Conservation (phyloP, 2,888 invertebrate genomes). For the Strigamia maritima region DNA sequence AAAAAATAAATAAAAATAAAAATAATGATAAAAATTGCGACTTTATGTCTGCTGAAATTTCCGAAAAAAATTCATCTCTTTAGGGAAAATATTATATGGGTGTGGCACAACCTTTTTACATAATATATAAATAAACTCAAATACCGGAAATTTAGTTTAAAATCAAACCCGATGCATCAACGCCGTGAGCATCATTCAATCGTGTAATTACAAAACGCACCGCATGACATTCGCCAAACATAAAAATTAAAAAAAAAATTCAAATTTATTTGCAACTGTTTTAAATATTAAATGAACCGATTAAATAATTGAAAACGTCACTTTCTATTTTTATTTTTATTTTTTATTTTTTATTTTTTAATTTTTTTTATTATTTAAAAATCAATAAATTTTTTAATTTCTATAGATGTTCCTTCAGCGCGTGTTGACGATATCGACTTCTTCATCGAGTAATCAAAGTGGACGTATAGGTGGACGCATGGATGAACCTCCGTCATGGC, state of each 20-base stretch:
- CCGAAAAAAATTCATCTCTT: not conserved
- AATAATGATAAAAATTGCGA: not conserved
- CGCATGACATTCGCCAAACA: not conserved
- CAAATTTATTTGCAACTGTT: not conserved
- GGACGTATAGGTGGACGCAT: conserved; percentile 10
- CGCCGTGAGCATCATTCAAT: too few species aligned
- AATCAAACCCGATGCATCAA: too few species aligned
- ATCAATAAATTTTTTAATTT: not conserved
- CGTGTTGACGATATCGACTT: not conserved
- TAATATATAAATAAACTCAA: too few species aligned
- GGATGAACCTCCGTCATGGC: not conserved
- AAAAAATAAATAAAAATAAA: too few species aligned
- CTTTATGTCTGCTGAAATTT: not conserved
- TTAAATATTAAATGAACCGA: not conserved
- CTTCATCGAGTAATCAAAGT: not conserved
- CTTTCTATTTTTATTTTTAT: too few species aligned
- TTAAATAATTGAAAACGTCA: not conserved
- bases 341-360: not conserved
- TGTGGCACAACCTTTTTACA: not conserved
- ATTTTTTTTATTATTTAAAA: too few species aligned
- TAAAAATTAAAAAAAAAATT: not conserved
- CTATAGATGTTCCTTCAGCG: conserved; percentile 11
- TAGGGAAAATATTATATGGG: not conserved
- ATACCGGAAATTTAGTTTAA: not conserved
- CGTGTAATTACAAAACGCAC: not conserved